These are phyloP conservation scores for Chaetura pelagica DNA, from an alignment of 2,113 vertebrate species.

Conservation along the genomic window DNA sequence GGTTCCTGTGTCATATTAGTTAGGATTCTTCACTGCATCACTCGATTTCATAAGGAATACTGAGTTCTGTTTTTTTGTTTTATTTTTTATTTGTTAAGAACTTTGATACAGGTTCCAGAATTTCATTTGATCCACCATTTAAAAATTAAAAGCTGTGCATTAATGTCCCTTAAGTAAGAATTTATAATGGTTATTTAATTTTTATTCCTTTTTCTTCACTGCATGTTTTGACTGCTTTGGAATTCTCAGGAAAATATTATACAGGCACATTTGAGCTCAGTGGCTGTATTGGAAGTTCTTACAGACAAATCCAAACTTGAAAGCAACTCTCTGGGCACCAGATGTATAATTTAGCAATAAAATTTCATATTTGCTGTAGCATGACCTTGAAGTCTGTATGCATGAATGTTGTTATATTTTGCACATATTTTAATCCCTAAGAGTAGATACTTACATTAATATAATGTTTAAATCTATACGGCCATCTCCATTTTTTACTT, in stretches of 20 bases:
- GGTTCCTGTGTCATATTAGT: neutral
- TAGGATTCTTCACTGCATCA: neutral
- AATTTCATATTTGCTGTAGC: neutral
- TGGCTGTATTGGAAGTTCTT: neutral
- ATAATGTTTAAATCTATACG: neutral
- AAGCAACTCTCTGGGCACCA: neutral
- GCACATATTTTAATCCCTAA: neutral
- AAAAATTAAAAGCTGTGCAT: neutral
- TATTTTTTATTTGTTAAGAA: neutral
- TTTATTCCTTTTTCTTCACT: neutral
- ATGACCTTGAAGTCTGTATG: neutral
- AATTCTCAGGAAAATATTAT: neutral
- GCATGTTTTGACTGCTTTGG: neutral
- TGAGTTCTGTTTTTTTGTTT: neutral
- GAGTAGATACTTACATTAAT: neutral
- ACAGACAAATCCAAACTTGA: neutral
- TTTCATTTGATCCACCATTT: neutral
- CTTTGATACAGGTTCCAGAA: neutral
- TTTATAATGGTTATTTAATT: neutral
- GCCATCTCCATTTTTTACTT: fast-evolving
- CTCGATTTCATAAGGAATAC: neutral
- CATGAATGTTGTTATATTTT: neutral
- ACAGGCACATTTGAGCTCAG: neutral
- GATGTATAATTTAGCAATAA: slow-evolving; percentile 24
- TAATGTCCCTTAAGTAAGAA: neutral